Conservation (phyloP, 2,113 vertebrate species). For the Dissostichus mawsoni region DNA sequence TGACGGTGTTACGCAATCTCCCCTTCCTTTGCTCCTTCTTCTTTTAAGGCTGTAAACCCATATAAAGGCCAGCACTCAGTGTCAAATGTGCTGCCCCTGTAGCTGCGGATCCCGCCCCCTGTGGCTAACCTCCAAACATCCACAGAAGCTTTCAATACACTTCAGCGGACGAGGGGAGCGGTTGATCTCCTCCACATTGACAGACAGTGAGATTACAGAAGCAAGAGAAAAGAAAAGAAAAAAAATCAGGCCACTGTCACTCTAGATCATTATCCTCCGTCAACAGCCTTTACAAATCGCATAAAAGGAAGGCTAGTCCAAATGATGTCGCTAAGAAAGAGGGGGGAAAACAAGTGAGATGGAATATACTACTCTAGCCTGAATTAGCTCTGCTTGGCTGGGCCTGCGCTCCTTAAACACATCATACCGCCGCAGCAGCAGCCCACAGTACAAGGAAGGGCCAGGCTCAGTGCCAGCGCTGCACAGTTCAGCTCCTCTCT, state of each 20-base stretch:
- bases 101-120: conserved; percentile 47
- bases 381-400: conserved; percentile 74
- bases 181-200: conserved; percentile 55
- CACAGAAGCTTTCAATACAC: conserved; percentile 57
- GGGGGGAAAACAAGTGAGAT: conserved; percentile 40
- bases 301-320: conserved; percentile 70
- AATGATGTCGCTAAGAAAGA: conserved; percentile 53
- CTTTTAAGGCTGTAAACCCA: conserved; percentile 60
- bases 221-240: conserved; percentile 54
- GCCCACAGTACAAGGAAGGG: conserved; percentile 45
- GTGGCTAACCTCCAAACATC: conserved; percentile 66
- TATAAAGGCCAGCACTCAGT: conserved; percentile 50
- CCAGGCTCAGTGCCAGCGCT: conserved; percentile 22
- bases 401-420: conserved; percentile 61
- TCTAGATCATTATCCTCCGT: conserved; percentile 76
- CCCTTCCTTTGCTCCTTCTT: conserved; percentile 34
- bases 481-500: conserved; percentile 52
- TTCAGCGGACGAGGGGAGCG: conserved; percentile 25
- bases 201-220: conserved; percentile 54
- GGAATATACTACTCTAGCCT: conserved; percentile 57
- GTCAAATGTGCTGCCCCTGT: conserved; percentile 33
- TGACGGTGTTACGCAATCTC: conserved; percentile 63
- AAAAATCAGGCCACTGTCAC: conserved; percentile 78
- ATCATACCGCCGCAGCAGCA: conserved; percentile 42
- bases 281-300: conserved; percentile 68